A percentile compares a stretch with the other conserved stretches of the same genome.
phyloP scores from a whole-genome alignment of 2,888 invertebrate genomes.

The Eupithecia inturbata region DNA sequence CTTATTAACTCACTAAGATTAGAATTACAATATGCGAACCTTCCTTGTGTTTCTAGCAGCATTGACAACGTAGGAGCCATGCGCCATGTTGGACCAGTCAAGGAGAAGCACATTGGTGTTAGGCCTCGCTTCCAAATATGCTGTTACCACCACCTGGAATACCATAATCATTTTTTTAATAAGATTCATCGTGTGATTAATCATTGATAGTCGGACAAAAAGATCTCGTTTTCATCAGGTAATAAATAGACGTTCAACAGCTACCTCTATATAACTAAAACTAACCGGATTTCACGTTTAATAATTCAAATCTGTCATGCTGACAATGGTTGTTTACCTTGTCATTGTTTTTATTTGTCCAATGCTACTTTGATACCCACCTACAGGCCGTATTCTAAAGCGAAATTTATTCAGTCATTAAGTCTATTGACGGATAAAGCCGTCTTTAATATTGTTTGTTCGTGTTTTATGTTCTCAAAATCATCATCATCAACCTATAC shows the following conservation, averaged over 20 bases:
- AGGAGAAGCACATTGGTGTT: conserved; percentile 74
- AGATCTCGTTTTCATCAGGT: neutral
- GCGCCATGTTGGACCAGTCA: conserved; percentile 82
- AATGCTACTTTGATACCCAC: neutral
- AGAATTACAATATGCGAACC: conserved; percentile 49
- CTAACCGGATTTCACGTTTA: neutral
- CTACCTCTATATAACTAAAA: no score
- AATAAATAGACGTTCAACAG: neutral
- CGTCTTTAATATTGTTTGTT: neutral
- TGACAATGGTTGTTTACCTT: neutral
- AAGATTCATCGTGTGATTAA: neutral
- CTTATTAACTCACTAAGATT: no score
- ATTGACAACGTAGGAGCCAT: conserved; percentile 81
- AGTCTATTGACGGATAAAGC: neutral
- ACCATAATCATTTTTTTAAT: neutral
- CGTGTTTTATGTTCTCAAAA: neutral
- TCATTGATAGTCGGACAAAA: neutral
- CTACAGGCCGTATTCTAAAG: neutral
- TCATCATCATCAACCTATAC: neutral
- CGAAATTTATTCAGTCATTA: neutral
- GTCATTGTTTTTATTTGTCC: neutral
- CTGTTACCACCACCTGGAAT: conserved; percentile 75
- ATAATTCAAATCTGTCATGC: neutral
- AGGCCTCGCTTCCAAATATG: conserved; percentile 74
- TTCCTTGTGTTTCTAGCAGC: conserved; percentile 85